Evolutionary conservation across 2,888 invertebrate species (phyloP).

Genomic region (Xanthostigma xanthostigma): DNA sequence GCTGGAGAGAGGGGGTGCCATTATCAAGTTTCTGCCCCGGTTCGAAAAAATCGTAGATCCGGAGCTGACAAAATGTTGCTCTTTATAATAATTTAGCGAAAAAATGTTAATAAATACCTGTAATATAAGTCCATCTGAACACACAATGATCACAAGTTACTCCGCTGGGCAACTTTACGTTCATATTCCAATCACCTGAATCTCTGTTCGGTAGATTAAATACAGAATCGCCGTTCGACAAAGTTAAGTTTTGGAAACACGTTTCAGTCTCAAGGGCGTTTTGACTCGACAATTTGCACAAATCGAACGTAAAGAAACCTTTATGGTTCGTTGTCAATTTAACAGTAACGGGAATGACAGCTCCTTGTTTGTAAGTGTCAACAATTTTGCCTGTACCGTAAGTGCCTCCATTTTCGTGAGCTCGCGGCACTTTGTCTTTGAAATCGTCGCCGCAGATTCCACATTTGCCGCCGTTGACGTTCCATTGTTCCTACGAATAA

Average conservation of each 20-base stretch:
- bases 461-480: slow-evolving; percentile 20
- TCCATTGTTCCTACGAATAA: slow-evolving; percentile 14
- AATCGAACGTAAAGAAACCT: slow-evolving; percentile 20
- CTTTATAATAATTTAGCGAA: too few relatives aligned
- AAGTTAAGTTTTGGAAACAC: slow-evolving; percentile 17
- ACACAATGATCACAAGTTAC: slow-evolving; percentile 24
- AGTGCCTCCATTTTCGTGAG: slow-evolving; percentile 28
- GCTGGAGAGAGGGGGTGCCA: too few relatives aligned
- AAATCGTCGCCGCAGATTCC: slow-evolving; percentile 28
- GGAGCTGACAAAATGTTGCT: too few relatives aligned
- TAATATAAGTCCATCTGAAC: slow-evolving; percentile 24
- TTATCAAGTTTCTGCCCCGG: too few relatives aligned
- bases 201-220: slow-evolving; percentile 13
- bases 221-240: slow-evolving; percentile 15
- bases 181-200: slow-evolving; percentile 13
- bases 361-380: slow-evolving; percentile 21
- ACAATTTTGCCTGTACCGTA: slow-evolving; percentile 30
- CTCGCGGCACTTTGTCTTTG: slow-evolving; percentile 22
- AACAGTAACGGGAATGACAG: slow-evolving; percentile 20
- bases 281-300: slow-evolving; percentile 13
- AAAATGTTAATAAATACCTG: slow-evolving; percentile 16
- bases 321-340: slow-evolving; percentile 28
- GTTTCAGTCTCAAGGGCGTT: slow-evolving; percentile 18
- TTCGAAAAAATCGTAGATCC: too few relatives aligned
- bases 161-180: slow-evolving; percentile 20